A percentile compares a stretch with the other conserved stretches of the same genome.
Evolutionary conservation across 2,888 invertebrate genomes (phyloP).

Genomic region (Clunio marinus): DNA sequence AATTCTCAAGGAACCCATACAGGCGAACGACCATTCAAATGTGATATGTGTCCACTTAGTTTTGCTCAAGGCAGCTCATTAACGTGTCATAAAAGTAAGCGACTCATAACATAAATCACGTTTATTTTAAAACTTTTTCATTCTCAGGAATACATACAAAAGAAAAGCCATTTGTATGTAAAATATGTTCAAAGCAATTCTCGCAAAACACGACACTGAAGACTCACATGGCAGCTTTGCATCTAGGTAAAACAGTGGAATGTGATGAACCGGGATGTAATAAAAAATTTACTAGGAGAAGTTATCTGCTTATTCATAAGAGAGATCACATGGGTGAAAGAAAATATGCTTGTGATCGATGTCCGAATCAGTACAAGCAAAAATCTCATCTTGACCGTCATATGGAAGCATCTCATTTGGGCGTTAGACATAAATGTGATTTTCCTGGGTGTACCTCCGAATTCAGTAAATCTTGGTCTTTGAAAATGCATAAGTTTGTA

Average conservation of each 20-base stretch:
- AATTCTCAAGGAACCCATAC: neutral
- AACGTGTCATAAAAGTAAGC: slow-evolving; percentile 45
- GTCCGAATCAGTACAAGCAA: slow-evolving; percentile 46
- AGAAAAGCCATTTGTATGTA: neutral
- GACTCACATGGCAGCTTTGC: slow-evolving; percentile 47
- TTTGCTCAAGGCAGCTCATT: slow-evolving; percentile 45
- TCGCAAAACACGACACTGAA: slow-evolving; percentile 47
- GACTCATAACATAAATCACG: too few relatives aligned
- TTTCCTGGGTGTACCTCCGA: slow-evolving; percentile 40
- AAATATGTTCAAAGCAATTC: slow-evolving; percentile 45
- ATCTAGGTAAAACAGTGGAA: slow-evolving; percentile 46
- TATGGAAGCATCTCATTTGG: slow-evolving; percentile 45
- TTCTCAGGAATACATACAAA: neutral
- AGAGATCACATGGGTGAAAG: slow-evolving; percentile 46
- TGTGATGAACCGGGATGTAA: slow-evolving; percentile 45
- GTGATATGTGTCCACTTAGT: slow-evolving; percentile 42
- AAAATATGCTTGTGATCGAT: slow-evolving; percentile 45
- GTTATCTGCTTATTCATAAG: slow-evolving; percentile 45
- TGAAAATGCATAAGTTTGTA: slow-evolving; percentile 42
- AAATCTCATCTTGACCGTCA: slow-evolving; percentile 47
- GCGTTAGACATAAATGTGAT: slow-evolving; percentile 41
- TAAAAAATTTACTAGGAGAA: slow-evolving; percentile 46
- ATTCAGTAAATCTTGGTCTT: slow-evolving; percentile 41
- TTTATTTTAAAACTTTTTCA: too few relatives aligned
- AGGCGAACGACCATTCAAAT: slow-evolving; percentile 43